A percentile compares a stretch with the other conserved stretches of the same genome.
Evolutionary conservation across 1,140 invertebrate genomes (phyloP).

Genomic region (Trichoplusia ni): DNA sequence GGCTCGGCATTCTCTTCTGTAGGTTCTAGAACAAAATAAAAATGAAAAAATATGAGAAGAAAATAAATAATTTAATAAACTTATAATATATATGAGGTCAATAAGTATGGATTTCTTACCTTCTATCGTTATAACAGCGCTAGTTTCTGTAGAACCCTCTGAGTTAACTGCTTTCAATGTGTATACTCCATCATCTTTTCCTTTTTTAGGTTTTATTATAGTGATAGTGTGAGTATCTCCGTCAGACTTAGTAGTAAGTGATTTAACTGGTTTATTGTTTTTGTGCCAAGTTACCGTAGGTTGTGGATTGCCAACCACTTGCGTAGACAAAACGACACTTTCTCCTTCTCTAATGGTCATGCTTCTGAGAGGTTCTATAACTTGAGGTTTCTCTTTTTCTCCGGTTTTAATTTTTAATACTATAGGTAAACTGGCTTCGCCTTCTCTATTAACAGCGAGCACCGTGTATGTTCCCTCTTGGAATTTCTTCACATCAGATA

Average conservation of each 20-base stretch:
- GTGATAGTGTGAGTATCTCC: constrained; percentile 87
- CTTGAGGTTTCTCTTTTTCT: constrained; percentile 89
- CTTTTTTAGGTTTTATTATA: constrained; percentile 84
- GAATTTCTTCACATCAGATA: constrained; percentile 87
- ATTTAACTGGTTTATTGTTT: constrained; percentile 86
- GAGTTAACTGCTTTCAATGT: constrained; percentile 90
- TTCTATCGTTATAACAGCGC: constrained; percentile 90
- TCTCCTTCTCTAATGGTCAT: constrained; percentile 90
- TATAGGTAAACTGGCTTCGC: constrained; percentile 91
- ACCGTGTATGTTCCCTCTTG: constrained; percentile 96
- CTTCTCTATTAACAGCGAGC: constrained; percentile 93
- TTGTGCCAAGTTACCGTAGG: constrained; percentile 91
- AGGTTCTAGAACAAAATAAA: constrained; percentile 81
- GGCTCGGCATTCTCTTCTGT: constrained; percentile 88
- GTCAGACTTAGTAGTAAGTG: constrained; percentile 83
- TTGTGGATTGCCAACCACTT: constrained; percentile 90
- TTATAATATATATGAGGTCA: neutral
- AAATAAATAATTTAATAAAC: neutral
- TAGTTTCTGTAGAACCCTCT: constrained; percentile 88
- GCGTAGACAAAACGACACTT: constrained; percentile 87
- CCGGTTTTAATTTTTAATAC: constrained; percentile 91
- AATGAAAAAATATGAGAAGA: constrained; percentile 1
- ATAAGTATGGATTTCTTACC: constrained; percentile 80
- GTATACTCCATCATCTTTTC: constrained; percentile 89
- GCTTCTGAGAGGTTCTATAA: constrained; percentile 89